Conservation (phyloP, 23 tunicate genomes). For the Aplidium turbinatum region DNA sequence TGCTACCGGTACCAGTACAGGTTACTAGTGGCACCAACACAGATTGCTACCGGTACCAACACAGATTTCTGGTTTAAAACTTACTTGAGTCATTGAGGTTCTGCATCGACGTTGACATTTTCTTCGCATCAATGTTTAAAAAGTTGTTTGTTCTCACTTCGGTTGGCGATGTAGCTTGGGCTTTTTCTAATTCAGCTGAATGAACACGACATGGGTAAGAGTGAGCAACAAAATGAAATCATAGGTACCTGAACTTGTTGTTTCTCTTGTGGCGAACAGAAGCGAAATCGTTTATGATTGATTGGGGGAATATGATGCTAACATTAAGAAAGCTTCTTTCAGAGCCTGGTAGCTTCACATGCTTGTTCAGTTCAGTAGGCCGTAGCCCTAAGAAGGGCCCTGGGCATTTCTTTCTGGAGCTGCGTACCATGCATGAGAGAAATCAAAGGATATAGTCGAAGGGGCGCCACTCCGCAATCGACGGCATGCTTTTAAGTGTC, state of each 20-base stretch:
- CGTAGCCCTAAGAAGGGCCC: no score
- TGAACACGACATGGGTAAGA: not conserved
- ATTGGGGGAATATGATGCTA: no score
- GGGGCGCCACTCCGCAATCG: no score
- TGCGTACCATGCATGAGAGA: no score
- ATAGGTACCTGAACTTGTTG: no score
- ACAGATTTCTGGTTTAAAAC: not conserved
- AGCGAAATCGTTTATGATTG: no score
- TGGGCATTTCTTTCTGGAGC: no score
- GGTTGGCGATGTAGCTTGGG: slow-evolving; percentile 58
- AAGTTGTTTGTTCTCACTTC: slow-evolving; percentile 30
- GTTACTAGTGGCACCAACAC: not conserved
- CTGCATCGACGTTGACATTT: slow-evolving; percentile 83
- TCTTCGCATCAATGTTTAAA: slow-evolving; percentile 56
- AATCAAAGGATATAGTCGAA: no score
- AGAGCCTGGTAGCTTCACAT: no score
- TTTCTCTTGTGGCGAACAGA: not conserved
- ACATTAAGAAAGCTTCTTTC: no score
- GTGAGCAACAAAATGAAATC: not conserved
- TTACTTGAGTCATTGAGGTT: slow-evolving; percentile 62
- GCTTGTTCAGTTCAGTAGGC: no score
- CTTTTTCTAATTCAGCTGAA: slow-evolving; percentile 79
- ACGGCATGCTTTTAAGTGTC: no score
- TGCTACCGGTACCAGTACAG: not conserved
- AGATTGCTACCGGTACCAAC: not conserved